Evolutionary conservation across 2,797 vertebrate genomes (phyloP), one percentile per base, ranked within the genome.

Genomic region (Glossophaga mutica): DNA sequence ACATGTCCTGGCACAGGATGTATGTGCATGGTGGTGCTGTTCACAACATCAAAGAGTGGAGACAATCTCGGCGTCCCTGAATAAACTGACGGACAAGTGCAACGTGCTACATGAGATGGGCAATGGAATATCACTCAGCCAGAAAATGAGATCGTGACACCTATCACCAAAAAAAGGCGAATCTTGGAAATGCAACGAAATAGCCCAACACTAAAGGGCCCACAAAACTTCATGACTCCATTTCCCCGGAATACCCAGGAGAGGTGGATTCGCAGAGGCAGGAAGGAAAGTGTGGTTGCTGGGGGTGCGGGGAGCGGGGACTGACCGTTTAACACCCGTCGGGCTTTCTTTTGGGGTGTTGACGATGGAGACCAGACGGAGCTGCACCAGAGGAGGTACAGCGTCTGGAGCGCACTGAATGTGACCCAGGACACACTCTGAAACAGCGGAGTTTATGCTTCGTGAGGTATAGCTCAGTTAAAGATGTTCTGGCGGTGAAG

Each of bases 341-440:
- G 39, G 6, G 34, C 55, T 70, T 82, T 50, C 68, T 77, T 78
- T 9, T 8, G 15, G 24, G 14, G 6, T 48, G 50, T 15, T 68
- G 14, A 57, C n/a, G 39, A 59, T 67, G 21, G 14, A 26, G 83
- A 87, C 3, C 52, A 71, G 34, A 50, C 32, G 50, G 55, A 44
- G 2, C 32, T n/a, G n/a, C 1, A 6, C 24, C n/a, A n/a, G n/a
- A n/a, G 6, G 8, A 4, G 74, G 5, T 0, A 42, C 9, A 59
- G 42, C 11, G 26, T 32, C 52, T 29, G n/a, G 2, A 59, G 22
- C 22, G 4, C 11, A 15, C 11, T 12, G 48, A 48, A 1, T 22
- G 26, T 9, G 29, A 15, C 26, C 76, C n/a, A 39, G 46, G 32
- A 9, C n/a, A 55, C 3, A 57, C 15, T 77, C 77, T 24, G 29